Conservation (phyloP, 2,113 vertebrate genomes). For the Cyprichromis sp. region DNA sequence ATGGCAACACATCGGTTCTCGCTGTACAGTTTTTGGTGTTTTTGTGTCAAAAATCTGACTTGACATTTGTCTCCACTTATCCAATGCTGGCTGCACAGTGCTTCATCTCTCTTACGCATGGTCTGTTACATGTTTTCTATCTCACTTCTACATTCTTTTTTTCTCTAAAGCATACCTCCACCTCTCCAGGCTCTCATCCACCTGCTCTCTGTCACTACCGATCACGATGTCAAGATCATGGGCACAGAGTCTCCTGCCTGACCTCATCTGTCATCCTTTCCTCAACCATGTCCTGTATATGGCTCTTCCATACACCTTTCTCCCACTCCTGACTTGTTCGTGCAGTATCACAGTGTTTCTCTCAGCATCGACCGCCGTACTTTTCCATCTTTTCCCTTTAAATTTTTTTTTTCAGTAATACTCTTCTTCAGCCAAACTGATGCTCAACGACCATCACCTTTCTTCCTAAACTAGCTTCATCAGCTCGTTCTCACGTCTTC, state of each 20-base stretch:
- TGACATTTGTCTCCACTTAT: background rate
- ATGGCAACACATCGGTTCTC: background rate
- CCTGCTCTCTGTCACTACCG: background rate
- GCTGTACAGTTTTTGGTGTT: background rate
- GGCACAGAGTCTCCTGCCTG: background rate
- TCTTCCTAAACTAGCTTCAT: background rate
- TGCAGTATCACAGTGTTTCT: background rate
- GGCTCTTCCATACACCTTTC: background rate
- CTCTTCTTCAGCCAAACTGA: background rate
- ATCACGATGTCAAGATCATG: background rate
- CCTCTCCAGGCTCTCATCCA: background rate
- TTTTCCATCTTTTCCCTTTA: background rate
- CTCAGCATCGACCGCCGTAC: background rate
- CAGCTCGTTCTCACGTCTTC: no score
- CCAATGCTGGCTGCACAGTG: background rate
- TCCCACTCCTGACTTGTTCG: background rate
- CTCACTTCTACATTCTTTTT: background rate
- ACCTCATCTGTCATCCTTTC: background rate
- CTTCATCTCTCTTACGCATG: background rate
- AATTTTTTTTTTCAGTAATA: background rate
- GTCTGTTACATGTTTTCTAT: background rate
- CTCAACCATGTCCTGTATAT: background rate
- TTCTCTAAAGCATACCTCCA: background rate
- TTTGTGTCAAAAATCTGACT: background rate
- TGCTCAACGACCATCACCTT: background rate